A percentile compares a stretch with the other conserved stretches of the same genome.
Evolutionary conservation across 2,797 vertebrate genomes (phyloP).

Genomic region (Zalophus californianus): DNA sequence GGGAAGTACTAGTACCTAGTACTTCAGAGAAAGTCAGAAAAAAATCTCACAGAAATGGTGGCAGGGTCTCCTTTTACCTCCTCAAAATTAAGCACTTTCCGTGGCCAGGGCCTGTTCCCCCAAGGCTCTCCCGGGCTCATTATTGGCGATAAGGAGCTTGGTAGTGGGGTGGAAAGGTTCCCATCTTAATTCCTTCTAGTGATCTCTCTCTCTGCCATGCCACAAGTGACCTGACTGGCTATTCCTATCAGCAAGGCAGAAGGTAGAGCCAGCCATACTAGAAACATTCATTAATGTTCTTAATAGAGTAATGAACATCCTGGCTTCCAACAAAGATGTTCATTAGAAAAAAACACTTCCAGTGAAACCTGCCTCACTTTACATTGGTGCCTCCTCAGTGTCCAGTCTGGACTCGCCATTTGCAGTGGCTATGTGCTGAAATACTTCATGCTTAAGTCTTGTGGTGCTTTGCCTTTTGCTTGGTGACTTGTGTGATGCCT

Average conservation of each 20-base stretch:
- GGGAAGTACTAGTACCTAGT: slow-evolving; percentile 20
- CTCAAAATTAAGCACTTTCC: slow-evolving; percentile 35
- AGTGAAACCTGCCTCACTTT: slow-evolving; percentile 72
- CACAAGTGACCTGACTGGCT: slow-evolving; percentile 61
- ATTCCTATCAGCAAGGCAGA: slow-evolving; percentile 63
- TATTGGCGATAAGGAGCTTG: background rate
- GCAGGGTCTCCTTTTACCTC: slow-evolving; percentile 13
- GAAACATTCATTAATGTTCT: slow-evolving; percentile 64
- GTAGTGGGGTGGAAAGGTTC: background rate
- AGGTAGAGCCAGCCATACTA: slow-evolving; percentile 59
- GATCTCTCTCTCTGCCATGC: slow-evolving; percentile 25
- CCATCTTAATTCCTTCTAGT: slow-evolving; percentile 55
- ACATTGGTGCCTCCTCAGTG: slow-evolving; percentile 40
- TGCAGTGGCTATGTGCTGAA: slow-evolving; percentile 68
- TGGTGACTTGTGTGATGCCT: slow-evolving; percentile 70
- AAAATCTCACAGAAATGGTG: slow-evolving; percentile 24
- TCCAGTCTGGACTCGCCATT: slow-evolving; percentile 54
- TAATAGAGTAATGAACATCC: slow-evolving; percentile 70
- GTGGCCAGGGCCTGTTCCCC: background rate
- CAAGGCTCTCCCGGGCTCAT: background rate
- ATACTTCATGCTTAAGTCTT: slow-evolving; percentile 60
- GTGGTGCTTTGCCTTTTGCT: slow-evolving; percentile 74
- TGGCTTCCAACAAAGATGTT: slow-evolving; percentile 68
- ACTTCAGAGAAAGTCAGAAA: slow-evolving; percentile 46
- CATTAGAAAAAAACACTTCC: slow-evolving; percentile 72